phyloP scores from a whole-genome alignment of 2,888 invertebrate genomes.

The Spilosoma lubricipeda region DNA sequence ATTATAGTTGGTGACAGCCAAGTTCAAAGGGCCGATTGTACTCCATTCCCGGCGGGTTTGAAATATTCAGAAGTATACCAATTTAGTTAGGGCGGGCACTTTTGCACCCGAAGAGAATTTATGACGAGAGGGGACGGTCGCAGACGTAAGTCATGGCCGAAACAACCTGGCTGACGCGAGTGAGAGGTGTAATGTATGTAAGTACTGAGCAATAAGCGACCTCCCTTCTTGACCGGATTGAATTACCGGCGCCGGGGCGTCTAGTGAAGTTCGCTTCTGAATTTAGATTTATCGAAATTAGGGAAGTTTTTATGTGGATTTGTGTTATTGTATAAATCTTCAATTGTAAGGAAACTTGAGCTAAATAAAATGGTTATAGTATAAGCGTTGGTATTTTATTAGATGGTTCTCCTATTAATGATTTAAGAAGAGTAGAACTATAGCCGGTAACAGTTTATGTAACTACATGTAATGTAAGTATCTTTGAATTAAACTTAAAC shows the following conservation, averaged over 20 bases:
- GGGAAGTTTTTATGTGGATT: conserved; percentile 44
- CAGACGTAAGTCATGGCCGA: conserved; percentile 68
- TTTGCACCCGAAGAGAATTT: conserved; percentile 69
- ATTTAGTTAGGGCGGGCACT: conserved; percentile 74
- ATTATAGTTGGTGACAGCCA: conserved; percentile 62
- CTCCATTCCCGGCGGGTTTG: conserved; percentile 55
- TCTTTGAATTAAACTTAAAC: too few species aligned
- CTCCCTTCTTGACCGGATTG: conserved; percentile 75
- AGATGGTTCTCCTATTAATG: too few species aligned
- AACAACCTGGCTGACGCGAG: conserved; percentile 62
- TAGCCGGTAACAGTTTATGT: neutral
- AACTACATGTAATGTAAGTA: too few species aligned
- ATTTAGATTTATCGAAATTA: conserved; percentile 45
- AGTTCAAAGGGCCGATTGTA: conserved; percentile 57
- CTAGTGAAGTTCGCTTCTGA: conserved; percentile 65
- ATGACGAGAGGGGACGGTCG: conserved; percentile 61
- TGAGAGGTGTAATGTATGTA: conserved; percentile 72
- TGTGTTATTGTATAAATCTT: conserved; percentile 44
- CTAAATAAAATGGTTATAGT: neutral
- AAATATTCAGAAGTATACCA: conserved; percentile 74
- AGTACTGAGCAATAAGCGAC: conserved; percentile 66
- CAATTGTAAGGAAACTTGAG: neutral
- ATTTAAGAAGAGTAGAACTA: neutral
- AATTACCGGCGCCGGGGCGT: conserved; percentile 74
- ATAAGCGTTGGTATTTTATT: neutral